Base-by-base conservation (phyloP, 2,113 vertebrate genomes). In the Crotalus tigris region DNA sequence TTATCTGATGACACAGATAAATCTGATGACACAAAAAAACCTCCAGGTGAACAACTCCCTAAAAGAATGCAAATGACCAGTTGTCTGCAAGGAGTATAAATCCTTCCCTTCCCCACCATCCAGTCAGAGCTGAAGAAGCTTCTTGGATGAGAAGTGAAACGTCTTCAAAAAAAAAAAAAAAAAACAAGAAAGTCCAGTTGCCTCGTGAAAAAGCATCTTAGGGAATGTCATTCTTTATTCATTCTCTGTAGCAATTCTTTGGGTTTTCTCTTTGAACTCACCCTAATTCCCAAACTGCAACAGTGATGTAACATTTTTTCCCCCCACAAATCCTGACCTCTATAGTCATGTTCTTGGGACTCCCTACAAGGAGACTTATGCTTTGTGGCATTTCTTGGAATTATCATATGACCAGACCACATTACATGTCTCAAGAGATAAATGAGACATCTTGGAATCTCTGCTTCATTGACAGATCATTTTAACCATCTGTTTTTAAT, bases 371-470 rank as follows among this genome's bases (percentile, higher is more conserved):
- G 8, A 81, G 17, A 44, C 7, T 44, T 44, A 44, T 21, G 33
- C 17, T 81, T 81, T 81, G 75, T 44, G 33, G 75, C 75, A 81
- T 81, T 81, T 81, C 75, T 81, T 44, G 75, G 33, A 81, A 44
- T 81, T 81, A 44, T 21, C 19, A 9, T 81, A 44, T 21, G 75
- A 44, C 33, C 33, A 81, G 17, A 44, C 75, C 33, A 81, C 75
- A 46, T 26, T 59, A 58, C 57, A 44, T 24, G 44, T 23, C 57
- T 58, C 23, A 29, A 46, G 57, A 89, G 33, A 89, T 59, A 26
- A 58, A 89, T 89, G 88, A 89, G 88, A 89, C 88, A 59, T 89
- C 55, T 89, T 89, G 57, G 33, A 58, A 24, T 59, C 57, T 57
- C 23, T 89, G 19, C 57, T 89, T 89, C 88, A 89, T 23, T 46